A percentile compares a stretch with the other conserved stretches of the same genome.
Evolutionary conservation across 2,888 invertebrate genomes (phyloP).

Genomic region (Drosophila kanekoi): DNA sequence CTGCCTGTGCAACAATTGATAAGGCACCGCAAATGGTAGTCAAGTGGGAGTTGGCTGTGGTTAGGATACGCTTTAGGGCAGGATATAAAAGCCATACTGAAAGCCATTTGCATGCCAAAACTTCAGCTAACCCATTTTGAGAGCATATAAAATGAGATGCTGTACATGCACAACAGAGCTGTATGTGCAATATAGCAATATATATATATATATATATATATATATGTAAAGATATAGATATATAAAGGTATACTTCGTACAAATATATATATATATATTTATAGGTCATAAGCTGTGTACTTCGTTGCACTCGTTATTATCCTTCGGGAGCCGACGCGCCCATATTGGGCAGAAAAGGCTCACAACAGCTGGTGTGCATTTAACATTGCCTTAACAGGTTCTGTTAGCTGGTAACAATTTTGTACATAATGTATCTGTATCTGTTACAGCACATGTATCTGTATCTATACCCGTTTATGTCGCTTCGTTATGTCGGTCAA

Average conservation of each 20-base stretch:
- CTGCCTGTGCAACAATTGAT: slow-evolving; percentile 47
- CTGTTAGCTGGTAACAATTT: slow-evolving; percentile 3
- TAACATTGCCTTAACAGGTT: slow-evolving; percentile 31
- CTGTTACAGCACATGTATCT: slow-evolving; percentile 29
- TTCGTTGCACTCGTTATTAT: slow-evolving; percentile 71
- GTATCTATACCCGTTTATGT: slow-evolving; percentile 43
- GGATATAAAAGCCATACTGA: slow-evolving; percentile 21
- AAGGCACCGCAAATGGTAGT: slow-evolving; percentile 31
- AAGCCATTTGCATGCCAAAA: slow-evolving; percentile 43
- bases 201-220: slow-evolving; percentile 12
- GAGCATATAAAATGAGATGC: slow-evolving; percentile 3
- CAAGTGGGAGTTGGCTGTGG: slow-evolving; percentile 31
- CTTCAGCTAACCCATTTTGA: slow-evolving; percentile 35
- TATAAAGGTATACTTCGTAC: slow-evolving; percentile 11
- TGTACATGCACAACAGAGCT: slow-evolving; percentile 4
- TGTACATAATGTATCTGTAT: slow-evolving; percentile 14
- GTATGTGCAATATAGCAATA: slow-evolving; percentile 10
- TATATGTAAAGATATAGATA: slow-evolving; percentile 9
- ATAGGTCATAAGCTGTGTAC: slow-evolving; percentile 69
- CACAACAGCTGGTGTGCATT: slow-evolving; percentile 42
- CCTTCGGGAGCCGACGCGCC: slow-evolving; percentile 53
- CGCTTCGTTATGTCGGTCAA: slow-evolving; percentile 32
- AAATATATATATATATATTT: slow-evolving; percentile 9
- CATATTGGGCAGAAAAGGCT: slow-evolving; percentile 3
- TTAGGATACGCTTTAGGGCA: slow-evolving; percentile 21